phyloP scores from a whole-genome alignment of 2,113 vertebrate species.

The western clawed frog (Xenopus tropicalis) region DNA sequence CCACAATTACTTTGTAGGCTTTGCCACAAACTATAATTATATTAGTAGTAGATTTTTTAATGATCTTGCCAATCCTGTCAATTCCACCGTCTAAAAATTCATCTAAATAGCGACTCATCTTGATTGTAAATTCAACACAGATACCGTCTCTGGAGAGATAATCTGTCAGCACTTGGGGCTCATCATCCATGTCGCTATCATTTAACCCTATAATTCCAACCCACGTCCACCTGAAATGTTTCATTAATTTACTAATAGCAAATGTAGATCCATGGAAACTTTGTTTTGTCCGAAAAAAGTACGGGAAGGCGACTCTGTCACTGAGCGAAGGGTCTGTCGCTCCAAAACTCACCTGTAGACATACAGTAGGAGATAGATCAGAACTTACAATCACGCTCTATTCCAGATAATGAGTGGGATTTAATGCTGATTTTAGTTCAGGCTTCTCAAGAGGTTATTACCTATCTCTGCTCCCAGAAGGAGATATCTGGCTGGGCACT shows the following conservation, averaged over 20 bases:
- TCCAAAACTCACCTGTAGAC: too few relatives aligned
- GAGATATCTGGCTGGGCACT: too few relatives aligned
- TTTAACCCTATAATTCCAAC: slow-evolving; percentile 9
- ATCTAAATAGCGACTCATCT: neutral
- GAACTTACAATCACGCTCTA: too few relatives aligned
- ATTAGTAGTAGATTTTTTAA: neutral
- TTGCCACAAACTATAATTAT: neutral
- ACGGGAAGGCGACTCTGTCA: too few relatives aligned
- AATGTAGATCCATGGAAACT: neutral
- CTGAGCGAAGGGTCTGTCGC: too few relatives aligned
- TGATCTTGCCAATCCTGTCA: neutral
- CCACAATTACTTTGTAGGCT: neutral
- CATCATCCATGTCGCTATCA: neutral
- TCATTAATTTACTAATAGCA: neutral
- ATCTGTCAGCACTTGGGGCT: too few relatives aligned
- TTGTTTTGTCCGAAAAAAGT: too few relatives aligned
- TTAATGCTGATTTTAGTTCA: too few relatives aligned
- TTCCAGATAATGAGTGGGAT: too few relatives aligned
- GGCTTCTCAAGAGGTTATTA: too few relatives aligned
- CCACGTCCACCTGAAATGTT: slow-evolving; percentile 2
- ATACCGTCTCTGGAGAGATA: neutral
- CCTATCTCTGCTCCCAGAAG: too few relatives aligned
- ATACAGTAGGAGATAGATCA: too few relatives aligned
- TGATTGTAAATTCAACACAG: slow-evolving; percentile 6
- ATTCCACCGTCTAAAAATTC: neutral